These are phyloP conservation scores for Bettongia penicillata DNA, from an alignment of 2,113 vertebrate genomes.

Conservation along the genomic window DNA sequence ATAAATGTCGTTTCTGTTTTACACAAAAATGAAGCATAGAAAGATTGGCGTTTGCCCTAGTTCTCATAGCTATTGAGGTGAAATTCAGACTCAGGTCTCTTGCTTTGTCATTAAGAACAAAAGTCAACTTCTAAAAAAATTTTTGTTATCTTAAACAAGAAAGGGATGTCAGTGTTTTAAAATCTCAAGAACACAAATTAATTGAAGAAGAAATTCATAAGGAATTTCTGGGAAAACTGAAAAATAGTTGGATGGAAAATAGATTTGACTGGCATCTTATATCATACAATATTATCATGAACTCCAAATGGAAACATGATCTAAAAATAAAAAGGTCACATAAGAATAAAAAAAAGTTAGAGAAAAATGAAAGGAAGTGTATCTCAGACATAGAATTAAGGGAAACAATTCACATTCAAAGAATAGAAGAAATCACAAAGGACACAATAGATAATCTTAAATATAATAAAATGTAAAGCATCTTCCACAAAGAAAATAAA, in stretches of 20 bases:
- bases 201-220: not conserved
- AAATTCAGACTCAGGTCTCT: not conserved
- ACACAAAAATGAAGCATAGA: not conserved
- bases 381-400: not conserved
- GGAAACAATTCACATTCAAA: not conserved
- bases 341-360: not conserved
- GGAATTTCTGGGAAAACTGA: not conserved
- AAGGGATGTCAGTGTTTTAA: not conserved
- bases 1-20: not conserved
- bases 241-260: not conserved
- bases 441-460: not conserved
- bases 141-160: not conserved
- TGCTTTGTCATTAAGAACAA: not conserved
- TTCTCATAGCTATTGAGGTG: not conserved
- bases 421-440: not conserved
- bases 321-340: not conserved
- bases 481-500: not conserved
- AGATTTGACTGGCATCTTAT: not conserved
- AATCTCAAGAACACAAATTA: not conserved
- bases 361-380: not conserved
- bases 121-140: not conserved
- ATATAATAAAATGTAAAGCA: not conserved
- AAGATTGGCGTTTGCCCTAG: not conserved
- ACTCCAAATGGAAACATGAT: not conserved
- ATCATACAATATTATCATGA: not conserved